Evolutionary conservation across 2,888 invertebrate genomes (phyloP).

Genomic region (Cataglyphis altisquamis): DNA sequence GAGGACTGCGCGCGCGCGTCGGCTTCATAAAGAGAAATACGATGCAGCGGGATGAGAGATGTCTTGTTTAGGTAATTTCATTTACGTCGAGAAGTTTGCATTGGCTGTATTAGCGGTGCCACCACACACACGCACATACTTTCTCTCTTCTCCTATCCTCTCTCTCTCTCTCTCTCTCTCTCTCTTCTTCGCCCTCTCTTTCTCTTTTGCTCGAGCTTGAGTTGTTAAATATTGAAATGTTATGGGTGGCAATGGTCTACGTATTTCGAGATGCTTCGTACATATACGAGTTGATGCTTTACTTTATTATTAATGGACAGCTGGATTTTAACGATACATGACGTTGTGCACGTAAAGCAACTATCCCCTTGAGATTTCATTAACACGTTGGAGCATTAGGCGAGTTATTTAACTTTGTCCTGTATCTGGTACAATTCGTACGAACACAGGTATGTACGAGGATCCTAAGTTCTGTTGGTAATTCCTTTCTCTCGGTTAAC

Average conservation of each 20-base stretch:
- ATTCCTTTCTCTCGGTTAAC: slow-evolving; percentile 37
- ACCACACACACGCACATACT: background rate
- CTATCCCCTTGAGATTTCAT: slow-evolving; percentile 39
- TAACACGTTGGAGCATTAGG: slow-evolving; percentile 20
- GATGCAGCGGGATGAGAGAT: slow-evolving; percentile 23
- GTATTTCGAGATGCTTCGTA: background rate
- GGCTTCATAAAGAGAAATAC: slow-evolving; percentile 37
- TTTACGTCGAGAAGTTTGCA: slow-evolving; percentile 55
- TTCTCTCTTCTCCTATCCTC: background rate
- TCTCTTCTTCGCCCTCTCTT: background rate
- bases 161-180: background rate
- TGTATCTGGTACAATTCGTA: slow-evolving; percentile 18
- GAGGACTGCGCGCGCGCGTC: slow-evolving; percentile 8
- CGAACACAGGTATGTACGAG: background rate
- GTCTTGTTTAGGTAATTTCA: slow-evolving; percentile 55
- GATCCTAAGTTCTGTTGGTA: slow-evolving; percentile 41
- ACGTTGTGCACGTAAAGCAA: slow-evolving; percentile 22
- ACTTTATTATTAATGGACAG: slow-evolving; percentile 34
- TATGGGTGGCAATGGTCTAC: background rate
- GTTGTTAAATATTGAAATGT: slow-evolving; percentile 39
- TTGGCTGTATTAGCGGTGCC: slow-evolving; percentile 34
- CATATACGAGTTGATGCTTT: background rate
- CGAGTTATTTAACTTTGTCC: slow-evolving; percentile 45
- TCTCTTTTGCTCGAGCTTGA: background rate
- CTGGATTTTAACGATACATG: slow-evolving; percentile 48